These are phyloP conservation scores for Lepidochitona cinerea DNA, from an alignment of 2,888 invertebrate species.

Conservation along the genomic window DNA sequence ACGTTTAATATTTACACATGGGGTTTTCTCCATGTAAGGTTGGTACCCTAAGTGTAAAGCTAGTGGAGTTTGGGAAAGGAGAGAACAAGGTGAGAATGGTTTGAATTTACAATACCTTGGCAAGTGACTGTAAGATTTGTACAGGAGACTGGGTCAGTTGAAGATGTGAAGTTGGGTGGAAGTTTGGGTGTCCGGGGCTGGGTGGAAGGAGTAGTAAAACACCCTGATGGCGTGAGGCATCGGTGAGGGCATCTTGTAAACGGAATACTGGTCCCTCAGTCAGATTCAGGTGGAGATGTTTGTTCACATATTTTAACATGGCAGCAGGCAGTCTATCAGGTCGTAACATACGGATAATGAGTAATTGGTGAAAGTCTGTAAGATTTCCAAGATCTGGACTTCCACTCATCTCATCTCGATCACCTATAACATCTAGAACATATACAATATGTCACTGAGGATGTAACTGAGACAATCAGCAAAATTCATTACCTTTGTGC, in stretches of 20 bases:
- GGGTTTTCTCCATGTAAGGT: no score
- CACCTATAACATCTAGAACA: background rate
- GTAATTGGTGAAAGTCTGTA: conserved; percentile 65
- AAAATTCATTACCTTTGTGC: no score
- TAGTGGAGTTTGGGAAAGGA: no score
- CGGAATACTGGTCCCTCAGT: conserved; percentile 48
- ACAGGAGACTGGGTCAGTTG: conserved; percentile 53
- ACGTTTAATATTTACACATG: no score
- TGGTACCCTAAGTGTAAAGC: no score
- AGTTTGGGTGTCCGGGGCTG: conserved; percentile 30
- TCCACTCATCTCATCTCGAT: background rate
- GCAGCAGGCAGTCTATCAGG: conserved; percentile 67
- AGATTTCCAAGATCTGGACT: conserved; percentile 55
- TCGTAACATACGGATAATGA: conserved; percentile 68
- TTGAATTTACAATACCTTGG: no score
- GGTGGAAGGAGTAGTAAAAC: conserved; percentile 61
- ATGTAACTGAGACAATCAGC: no score
- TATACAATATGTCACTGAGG: no score
- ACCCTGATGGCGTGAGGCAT: conserved; percentile 54
- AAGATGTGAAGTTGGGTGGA: conserved; percentile 46
- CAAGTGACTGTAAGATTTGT: conserved; percentile 44
- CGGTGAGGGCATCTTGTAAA: conserved; percentile 48
- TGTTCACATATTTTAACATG: conserved; percentile 57
- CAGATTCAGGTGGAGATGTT: conserved; percentile 52
- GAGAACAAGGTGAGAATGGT: no score